phyloP scores from a whole-genome alignment of 2,888 invertebrate genomes.

The Carpatolechia fugitivella region DNA sequence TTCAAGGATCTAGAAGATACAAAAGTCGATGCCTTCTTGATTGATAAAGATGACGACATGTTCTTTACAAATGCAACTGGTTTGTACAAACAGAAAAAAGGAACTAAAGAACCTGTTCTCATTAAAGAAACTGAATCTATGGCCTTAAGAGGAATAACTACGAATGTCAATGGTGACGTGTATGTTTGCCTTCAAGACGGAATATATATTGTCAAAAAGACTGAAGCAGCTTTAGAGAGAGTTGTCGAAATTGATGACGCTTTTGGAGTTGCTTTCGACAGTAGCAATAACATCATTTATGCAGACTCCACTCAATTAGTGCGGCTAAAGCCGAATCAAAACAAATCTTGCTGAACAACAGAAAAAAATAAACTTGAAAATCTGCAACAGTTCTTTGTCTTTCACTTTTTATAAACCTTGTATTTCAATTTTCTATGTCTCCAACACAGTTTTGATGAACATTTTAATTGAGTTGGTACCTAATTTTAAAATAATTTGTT shows the following conservation, averaged over 20 bases:
- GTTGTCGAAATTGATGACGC: slow-evolving; percentile 44
- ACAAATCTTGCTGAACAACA: slow-evolving; percentile 32
- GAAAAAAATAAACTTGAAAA: not conserved
- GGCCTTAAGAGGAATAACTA: slow-evolving; percentile 47
- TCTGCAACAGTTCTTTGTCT: too few species aligned
- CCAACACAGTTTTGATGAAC: too few species aligned
- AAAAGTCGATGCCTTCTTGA: slow-evolving; percentile 55
- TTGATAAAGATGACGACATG: slow-evolving; percentile 49
- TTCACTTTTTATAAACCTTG: too few species aligned
- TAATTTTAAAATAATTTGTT: too few species aligned
- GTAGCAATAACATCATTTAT: slow-evolving; percentile 55
- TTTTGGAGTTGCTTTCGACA: slow-evolving; percentile 61
- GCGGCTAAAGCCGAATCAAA: slow-evolving; percentile 35
- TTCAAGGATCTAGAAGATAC: slow-evolving; percentile 59
- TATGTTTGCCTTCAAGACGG: slow-evolving; percentile 50
- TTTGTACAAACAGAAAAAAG: slow-evolving; percentile 50
- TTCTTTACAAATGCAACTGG: slow-evolving; percentile 57
- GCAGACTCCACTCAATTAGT: slow-evolving; percentile 43
- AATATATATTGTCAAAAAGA: slow-evolving; percentile 46
- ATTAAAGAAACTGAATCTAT: slow-evolving; percentile 30
- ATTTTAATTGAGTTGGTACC: too few species aligned
- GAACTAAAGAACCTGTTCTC: slow-evolving; percentile 42
- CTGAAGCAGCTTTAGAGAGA: slow-evolving; percentile 34
- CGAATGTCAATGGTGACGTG: slow-evolving; percentile 45
- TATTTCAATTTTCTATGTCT: too few species aligned